Base-by-base conservation (phyloP, 2,888 invertebrate species). In the Synergus japonicus region DNA sequence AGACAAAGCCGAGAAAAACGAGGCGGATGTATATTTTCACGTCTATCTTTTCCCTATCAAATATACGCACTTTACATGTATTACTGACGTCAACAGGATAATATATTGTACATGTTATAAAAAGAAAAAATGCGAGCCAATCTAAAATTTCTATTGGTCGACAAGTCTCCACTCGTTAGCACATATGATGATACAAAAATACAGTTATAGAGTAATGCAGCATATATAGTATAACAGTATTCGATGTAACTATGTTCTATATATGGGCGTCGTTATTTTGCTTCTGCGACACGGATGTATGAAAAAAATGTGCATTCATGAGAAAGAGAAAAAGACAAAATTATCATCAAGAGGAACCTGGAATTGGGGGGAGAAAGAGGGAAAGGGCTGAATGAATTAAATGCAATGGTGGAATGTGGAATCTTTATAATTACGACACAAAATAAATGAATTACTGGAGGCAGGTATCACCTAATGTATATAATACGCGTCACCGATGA, bases 381-480 rank as follows among this genome's bases (percentile, higher is more conserved):
- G 67, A 78, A 29, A 67, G 69, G 18, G 43, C 41, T 13, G 54
- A 79, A 44, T 63, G 13, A 46, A 22, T 44, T 12, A 29, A n/a
- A 44, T 43, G 5, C 44, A 63, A 66, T 41, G 76, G 41, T 22
- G 66, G 29, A 58, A 78, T 77, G 81, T 80, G 86, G 83, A 85
- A 86, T 86, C 83, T 83, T 83, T 81, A 88, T 89, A 89, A 89
- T 89, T 88, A 89, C 87, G 87, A 87, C 86, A 87, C 83, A 83
- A 84, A 87, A 87, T 89, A 87, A 88, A 86, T 84, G 86, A 82
- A 87, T 89, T 88, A 89, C 88, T 83, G 86, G 79, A 46, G 64
- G 82, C 83, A 77, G 54, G 54, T 78, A 44, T 78, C 83, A 69
- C 41, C 44, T 64, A 65, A 79, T 58, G 81, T 81, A 82, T 76